Percentiles rank a stretch among this genome's conserved stretches.
phyloP scores from a whole-genome alignment of 2,113 vertebrate species.

The Leuciscus idus region DNA sequence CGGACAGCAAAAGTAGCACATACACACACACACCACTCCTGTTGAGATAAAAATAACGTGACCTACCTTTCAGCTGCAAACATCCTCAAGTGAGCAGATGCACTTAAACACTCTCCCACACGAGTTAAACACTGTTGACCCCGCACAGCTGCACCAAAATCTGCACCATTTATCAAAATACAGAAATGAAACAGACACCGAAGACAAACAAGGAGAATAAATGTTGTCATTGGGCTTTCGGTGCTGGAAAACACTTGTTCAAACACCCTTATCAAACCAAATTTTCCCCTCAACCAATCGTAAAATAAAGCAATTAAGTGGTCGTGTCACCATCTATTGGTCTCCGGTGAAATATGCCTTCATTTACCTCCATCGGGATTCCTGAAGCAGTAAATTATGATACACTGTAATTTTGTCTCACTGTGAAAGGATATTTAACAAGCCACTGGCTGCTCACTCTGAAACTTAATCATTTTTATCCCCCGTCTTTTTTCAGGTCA shows the following conservation, averaged over 20 bases:
- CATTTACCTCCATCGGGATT: constrained; percentile 37
- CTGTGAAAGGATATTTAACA: constrained; percentile 50
- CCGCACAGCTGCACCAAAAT: constrained; percentile 48
- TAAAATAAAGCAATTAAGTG: constrained; percentile 49
- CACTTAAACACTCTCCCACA: constrained; percentile 37
- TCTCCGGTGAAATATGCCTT: constrained; percentile 46
- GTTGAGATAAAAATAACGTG: constrained; percentile 62
- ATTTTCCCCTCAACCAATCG: constrained; percentile 48
- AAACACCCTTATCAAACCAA: constrained; percentile 46
- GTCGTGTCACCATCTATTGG: constrained; percentile 43
- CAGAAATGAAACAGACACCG: constrained; percentile 27
- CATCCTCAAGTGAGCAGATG: constrained; percentile 49
- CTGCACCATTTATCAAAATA: constrained; percentile 37
- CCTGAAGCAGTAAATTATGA: constrained; percentile 39
- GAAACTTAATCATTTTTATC: constrained; percentile 36
- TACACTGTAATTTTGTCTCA: constrained; percentile 48
- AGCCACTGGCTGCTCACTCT: constrained; percentile 41
- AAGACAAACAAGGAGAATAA: constrained; percentile 40
- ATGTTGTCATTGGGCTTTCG: constrained; percentile 36
- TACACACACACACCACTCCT: constrained; percentile 30
- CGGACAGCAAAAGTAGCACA: constrained; percentile 50
- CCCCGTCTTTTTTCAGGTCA: constrained; percentile 41
- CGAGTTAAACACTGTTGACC: constrained; percentile 49
- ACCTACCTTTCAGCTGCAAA: constrained; percentile 57
- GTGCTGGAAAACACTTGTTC: constrained; percentile 46